Conservation (phyloP, 2,888 invertebrate species). For the Dioctria rufipes region DNA sequence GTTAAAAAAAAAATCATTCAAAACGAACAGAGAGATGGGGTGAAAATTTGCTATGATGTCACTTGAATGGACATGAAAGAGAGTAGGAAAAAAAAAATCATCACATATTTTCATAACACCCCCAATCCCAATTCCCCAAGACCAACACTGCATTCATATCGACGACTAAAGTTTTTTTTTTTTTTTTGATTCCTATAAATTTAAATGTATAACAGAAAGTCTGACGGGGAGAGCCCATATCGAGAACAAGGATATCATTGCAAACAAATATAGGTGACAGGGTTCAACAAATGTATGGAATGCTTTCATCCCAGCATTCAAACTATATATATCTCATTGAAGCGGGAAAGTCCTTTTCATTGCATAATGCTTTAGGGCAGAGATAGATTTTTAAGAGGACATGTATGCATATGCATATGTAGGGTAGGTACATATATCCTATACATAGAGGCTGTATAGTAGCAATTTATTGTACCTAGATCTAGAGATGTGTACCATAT, state of each 20-base stretch:
- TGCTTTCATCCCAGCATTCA: constrained; percentile 17
- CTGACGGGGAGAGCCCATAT: constrained; percentile 7
- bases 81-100: constrained; percentile 27
- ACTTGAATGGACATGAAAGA: constrained; percentile 33
- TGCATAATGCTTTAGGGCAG: not conserved
- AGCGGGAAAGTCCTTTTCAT: constrained; percentile 40
- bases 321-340: constrained; percentile 9
- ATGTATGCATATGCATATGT: too few species aligned
- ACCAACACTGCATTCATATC: not conserved
- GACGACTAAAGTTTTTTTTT: not conserved
- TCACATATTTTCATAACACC: not conserved
- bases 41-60: constrained; percentile 20
- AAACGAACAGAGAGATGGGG: not conserved
- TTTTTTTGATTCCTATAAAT: constrained; percentile 35
- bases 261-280: constrained; percentile 33
- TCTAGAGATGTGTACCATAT: too few species aligned
- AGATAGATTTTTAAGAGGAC: not conserved
- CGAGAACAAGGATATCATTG: constrained; percentile 10
- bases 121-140: not conserved
- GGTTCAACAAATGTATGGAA: constrained; percentile 30
- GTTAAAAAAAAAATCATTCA: not conserved
- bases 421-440: too few species aligned
- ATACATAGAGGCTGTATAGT: not conserved
- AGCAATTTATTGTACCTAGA: not conserved
- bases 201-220: constrained; percentile 13